phyloP scores from a whole-genome alignment of 2,113 vertebrate genomes.

The Tautogolabrus adspersus region DNA sequence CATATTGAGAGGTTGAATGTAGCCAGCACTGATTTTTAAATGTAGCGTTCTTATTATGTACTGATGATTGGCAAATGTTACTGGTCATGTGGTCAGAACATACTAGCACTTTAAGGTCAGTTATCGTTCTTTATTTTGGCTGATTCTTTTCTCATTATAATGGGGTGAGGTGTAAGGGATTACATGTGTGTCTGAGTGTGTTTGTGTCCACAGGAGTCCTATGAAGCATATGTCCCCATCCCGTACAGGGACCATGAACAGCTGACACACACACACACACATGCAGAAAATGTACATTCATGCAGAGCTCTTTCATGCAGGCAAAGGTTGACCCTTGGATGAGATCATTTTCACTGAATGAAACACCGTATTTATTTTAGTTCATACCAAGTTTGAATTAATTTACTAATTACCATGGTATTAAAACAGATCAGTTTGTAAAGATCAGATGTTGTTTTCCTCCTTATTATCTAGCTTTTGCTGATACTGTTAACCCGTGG shows the following conservation, averaged over 20 bases:
- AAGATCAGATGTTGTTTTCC: background rate
- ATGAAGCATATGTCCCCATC: constrained; percentile 71
- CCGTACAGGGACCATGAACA: constrained; percentile 52
- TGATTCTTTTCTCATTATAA: constrained; percentile 13
- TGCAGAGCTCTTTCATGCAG: constrained; percentile 33
- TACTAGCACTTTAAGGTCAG: constrained; percentile 5
- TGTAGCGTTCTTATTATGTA: constrained; percentile 11
- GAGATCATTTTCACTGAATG: background rate
- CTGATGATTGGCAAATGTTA: background rate
- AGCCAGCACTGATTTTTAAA: constrained; percentile 11
- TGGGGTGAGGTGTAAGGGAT: constrained; percentile 28
- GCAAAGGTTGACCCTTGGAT: constrained; percentile 46
- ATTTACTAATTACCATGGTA: too few species aligned
- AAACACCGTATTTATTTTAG: background rate
- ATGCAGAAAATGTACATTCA: constrained; percentile 3
- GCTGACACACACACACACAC: constrained; percentile 62
- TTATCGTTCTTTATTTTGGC: background rate
- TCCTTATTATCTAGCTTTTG: background rate
- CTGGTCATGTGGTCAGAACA: constrained; percentile 27
- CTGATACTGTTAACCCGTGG: background rate
- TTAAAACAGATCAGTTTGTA: too few species aligned
- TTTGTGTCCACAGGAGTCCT: constrained; percentile 66
- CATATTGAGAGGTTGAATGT: constrained; percentile 9
- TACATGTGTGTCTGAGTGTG: constrained; percentile 37
- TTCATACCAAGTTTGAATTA: too few species aligned